Percentiles rank a stretch among this genome's conserved stretches.
Conservation (phyloP, 2,113 vertebrate genomes). For the Diadophis punctatus region DNA sequence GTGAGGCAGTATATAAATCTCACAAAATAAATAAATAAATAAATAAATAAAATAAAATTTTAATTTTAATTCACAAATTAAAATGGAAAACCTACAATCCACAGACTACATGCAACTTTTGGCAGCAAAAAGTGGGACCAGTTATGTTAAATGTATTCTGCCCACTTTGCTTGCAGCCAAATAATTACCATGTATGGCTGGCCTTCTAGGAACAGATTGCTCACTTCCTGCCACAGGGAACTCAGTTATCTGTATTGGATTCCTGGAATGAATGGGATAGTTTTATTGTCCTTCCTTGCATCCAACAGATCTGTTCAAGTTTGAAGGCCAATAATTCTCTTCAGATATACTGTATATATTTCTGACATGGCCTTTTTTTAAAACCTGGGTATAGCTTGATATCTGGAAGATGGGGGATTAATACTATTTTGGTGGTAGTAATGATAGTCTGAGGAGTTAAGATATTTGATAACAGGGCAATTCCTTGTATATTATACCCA, state of each 20-base stretch:
- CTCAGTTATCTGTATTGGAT: neutral
- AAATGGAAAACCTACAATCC: neutral
- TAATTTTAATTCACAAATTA: neutral
- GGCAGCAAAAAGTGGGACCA: neutral
- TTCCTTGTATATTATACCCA: neutral
- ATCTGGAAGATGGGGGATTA: neutral
- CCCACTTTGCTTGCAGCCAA: neutral
- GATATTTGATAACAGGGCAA: neutral
- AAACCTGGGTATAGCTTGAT: neutral
- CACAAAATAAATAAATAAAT: no score
- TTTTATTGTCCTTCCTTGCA: neutral
- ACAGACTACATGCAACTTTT: neutral
- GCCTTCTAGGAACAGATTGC: neutral
- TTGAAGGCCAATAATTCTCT: neutral
- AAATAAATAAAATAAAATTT: no score
- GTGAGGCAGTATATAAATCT: no score
- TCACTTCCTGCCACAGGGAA: neutral
- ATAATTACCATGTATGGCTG: neutral
- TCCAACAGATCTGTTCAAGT: neutral
- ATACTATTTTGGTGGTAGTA: neutral
- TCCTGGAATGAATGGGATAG: neutral
- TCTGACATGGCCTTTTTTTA: neutral
- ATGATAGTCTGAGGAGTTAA: neutral
- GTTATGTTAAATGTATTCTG: neutral
- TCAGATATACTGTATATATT: neutral